Evolutionary conservation across 2,797 vertebrate species (phyloP).

Genomic region (Spondyliosoma cantharus): DNA sequence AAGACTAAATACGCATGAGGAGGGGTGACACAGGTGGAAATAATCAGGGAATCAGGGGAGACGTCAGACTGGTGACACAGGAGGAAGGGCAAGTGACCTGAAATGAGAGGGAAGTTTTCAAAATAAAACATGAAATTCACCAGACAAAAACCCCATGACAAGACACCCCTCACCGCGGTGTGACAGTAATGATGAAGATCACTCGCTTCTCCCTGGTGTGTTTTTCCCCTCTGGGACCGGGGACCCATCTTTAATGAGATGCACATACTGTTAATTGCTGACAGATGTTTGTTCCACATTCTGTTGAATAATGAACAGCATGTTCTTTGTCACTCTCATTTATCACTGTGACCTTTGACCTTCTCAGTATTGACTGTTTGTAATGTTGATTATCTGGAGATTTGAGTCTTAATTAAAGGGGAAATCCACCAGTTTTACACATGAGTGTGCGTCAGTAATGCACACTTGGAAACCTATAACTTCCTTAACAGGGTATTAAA

Average conservation of each 20-base stretch:
- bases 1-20: too few species aligned
- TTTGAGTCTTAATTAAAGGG: not conserved
- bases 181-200: conserved; percentile 33
- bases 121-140: too few species aligned
- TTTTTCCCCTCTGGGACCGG: conserved; percentile 2
- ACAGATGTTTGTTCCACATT: conserved; percentile 42
- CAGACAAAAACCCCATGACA: too few species aligned
- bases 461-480: not conserved
- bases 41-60: too few species aligned
- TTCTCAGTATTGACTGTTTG: not conserved
- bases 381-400: not conserved
- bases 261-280: conserved; percentile 17
- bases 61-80: too few species aligned
- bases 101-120: too few species aligned
- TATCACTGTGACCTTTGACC: conserved; percentile 1
- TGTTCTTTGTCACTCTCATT: not conserved
- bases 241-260: conserved; percentile 37
- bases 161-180: too few species aligned
- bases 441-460: too few species aligned
- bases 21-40: too few species aligned
- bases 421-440: not conserved
- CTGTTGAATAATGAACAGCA: not conserved
- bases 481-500: too few species aligned
- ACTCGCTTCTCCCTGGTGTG: not conserved
- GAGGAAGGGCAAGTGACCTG: too few species aligned